Evolutionary conservation across 2,888 invertebrate species (phyloP).

Genomic region (Candidula unifasciata): DNA sequence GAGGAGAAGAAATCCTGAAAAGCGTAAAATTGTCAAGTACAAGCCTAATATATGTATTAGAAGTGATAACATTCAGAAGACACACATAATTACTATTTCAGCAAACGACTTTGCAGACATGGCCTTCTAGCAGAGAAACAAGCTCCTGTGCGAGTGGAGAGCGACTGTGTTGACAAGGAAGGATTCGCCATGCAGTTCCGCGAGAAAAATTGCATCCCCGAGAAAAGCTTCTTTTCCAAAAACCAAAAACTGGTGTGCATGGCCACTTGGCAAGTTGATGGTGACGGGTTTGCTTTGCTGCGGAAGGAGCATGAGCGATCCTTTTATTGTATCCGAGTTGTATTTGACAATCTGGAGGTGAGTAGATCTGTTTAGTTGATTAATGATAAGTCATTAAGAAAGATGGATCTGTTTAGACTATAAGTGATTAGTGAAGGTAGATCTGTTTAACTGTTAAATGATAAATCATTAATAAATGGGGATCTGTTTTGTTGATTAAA

Average conservation of each 20-base stretch:
- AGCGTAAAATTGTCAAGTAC: too few species aligned
- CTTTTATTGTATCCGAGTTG: constrained; percentile 58
- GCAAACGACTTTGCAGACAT: background rate
- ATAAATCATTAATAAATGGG: too few species aligned
- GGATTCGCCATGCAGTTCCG: constrained; percentile 55
- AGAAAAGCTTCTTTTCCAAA: constrained; percentile 41
- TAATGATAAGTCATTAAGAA: too few species aligned
- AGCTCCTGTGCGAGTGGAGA: constrained; percentile 55
- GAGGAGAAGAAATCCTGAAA: too few species aligned
- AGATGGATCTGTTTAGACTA: too few species aligned
- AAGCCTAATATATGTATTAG: too few species aligned
- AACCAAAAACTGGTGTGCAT: constrained; percentile 53
- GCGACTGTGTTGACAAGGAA: constrained; percentile 56
- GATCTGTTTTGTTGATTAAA: too few species aligned
- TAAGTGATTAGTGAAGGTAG: too few species aligned
- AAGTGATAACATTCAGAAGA: background rate
- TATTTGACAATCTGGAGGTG: constrained; percentile 24
- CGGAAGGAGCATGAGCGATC: constrained; percentile 52
- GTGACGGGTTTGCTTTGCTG: constrained; percentile 53
- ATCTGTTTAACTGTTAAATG: too few species aligned
- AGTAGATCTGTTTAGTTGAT: background rate
- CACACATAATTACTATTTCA: background rate
- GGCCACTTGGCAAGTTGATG: constrained; percentile 54
- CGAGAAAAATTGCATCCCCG: constrained; percentile 51
- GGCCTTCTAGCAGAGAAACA: background rate